Conservation (phyloP, 2,113 vertebrate species). For the Hymenochirus boettgeri region DNA sequence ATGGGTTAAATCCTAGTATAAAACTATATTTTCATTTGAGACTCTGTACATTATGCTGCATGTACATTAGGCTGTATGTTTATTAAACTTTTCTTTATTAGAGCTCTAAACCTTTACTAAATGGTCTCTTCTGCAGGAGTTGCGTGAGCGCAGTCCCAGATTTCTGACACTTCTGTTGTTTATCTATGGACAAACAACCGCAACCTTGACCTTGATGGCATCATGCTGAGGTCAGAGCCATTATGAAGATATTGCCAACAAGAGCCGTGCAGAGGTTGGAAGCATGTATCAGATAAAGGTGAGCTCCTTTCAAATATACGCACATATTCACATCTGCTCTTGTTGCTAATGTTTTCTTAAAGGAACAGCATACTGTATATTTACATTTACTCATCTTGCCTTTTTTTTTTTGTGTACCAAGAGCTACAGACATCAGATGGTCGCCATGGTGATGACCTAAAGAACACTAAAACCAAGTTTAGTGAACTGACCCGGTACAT, state of each 20-base stretch:
- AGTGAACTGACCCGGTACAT: slow-evolving; percentile 80
- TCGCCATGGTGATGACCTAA: slow-evolving; percentile 83
- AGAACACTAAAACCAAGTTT: slow-evolving; percentile 77
- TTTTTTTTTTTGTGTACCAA: no score
- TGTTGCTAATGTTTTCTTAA: no score
- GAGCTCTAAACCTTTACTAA: no score
- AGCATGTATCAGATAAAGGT: slow-evolving; percentile 85
- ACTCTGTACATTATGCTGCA: no score
- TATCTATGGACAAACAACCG: slow-evolving; percentile 91
- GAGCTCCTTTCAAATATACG: no score
- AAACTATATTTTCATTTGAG: no score
- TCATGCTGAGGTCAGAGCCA: slow-evolving; percentile 86
- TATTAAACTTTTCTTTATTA: no score
- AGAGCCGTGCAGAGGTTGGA: slow-evolving; percentile 77
- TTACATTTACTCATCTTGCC: no score
- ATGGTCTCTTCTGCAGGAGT: slow-evolving; percentile 62
- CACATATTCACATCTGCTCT: no score
- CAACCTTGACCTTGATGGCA: slow-evolving; percentile 80
- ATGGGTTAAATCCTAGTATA: no score
- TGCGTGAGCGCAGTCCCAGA: slow-evolving; percentile 75
- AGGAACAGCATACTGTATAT: no score
- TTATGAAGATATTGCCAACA: slow-evolving; percentile 83
- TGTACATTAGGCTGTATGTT: no score
- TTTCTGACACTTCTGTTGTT: slow-evolving; percentile 82
- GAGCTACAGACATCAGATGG: slow-evolving; percentile 77